Evolutionary conservation across 2,113 vertebrate species (phyloP), one percentile per base, ranked within the genome.

Genomic region (Sprattus sprattus): DNA sequence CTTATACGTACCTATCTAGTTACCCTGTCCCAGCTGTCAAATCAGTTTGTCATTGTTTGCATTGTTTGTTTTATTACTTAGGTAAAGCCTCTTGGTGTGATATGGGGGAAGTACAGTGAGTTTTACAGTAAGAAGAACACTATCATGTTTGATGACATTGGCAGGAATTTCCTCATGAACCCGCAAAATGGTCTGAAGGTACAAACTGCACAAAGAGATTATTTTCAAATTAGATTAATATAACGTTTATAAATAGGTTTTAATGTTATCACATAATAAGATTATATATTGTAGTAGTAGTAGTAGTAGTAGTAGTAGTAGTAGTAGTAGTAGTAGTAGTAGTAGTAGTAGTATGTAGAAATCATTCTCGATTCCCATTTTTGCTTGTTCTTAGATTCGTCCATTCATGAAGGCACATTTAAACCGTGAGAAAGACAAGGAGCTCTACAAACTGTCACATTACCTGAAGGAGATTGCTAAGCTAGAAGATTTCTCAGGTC

Each of bases 81-180:
- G 98, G 98, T 99, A 83, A 99, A 99, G 89, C 98, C 98, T 49
- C 94, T 99, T 84, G 98, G 98, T 82, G 98, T 99, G 82, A 98
- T 99, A 88, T 99, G 98, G 98, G 98, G 97, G 82, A 99, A 99
- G 92, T 99, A 98, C 89, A 95, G 95, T 3, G 97, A 99, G 39
- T 97, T 98, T 92, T 99, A 99, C 95, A 98, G 93, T 94, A 97
- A 97, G 93, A 99, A 97, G 92, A 99, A 99, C 93, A 99, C 98
- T 39, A 99, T 99, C 85, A 99, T 99, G 98, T 98, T 99, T 94
- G 98, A 99, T 87, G 98, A 99, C 91, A 99, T 99, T 10, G 98
- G 98, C 86, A 94, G 98, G 88, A 99, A 99, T 94, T 99, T 99
- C 93, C 96, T 99, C 67, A 99, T 99, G 98, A 99, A 99, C 90